Percentiles rank a stretch among this genome's conserved stretches.
These are phyloP conservation scores for Albula glossodonta DNA, from an alignment of 2,113 vertebrate species.

Conservation along the genomic window DNA sequence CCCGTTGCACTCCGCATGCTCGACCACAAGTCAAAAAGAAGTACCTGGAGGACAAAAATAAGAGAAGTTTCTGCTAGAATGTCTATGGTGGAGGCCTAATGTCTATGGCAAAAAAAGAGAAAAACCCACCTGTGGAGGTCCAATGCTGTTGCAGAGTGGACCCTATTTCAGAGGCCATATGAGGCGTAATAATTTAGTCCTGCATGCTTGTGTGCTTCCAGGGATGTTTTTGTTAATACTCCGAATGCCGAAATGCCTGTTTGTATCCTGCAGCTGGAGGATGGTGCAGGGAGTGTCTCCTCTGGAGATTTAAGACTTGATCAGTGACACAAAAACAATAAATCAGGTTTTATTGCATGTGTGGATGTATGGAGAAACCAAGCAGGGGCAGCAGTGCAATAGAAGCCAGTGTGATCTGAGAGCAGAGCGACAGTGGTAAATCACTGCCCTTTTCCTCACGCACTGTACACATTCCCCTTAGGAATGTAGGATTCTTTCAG, in stretches of 20 bases:
- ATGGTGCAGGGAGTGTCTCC: neutral
- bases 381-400: neutral
- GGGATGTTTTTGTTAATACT: neutral
- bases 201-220: neutral
- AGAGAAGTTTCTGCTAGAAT: neutral
- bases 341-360: neutral
- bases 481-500: neutral
- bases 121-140: too few relatives aligned
- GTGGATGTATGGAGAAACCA: neutral
- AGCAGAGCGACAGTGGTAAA: neutral
- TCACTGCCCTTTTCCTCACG: neutral
- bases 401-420: neutral
- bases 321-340: neutral
- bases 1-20: too few relatives aligned
- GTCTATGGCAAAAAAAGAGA: too few relatives aligned
- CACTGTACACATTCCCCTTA: neutral
- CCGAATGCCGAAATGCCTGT: neutral
- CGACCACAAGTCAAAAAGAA: neutral
- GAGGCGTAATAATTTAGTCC: neutral
- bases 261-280: slow-evolving; percentile 8
- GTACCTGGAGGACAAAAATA: neutral
- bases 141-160: neutral
- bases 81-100: neutral
- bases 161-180: neutral
- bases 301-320: slow-evolving; percentile 10